Conservation (phyloP, 2,888 invertebrate species). For the Pardosa pseudoannulata region DNA sequence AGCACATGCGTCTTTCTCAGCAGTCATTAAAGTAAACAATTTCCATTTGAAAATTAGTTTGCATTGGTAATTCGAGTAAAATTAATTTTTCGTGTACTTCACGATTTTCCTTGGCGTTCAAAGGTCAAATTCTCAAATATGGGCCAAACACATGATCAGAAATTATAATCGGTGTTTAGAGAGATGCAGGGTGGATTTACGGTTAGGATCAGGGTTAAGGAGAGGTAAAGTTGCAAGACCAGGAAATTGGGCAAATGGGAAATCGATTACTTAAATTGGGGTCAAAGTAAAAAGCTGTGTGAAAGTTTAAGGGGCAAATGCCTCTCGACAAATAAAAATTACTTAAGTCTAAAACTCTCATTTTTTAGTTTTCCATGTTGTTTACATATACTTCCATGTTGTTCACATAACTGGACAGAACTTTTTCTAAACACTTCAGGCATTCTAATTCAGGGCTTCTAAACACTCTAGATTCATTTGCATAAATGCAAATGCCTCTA, state of each 20-base stretch:
- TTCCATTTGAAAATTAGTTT: too few relatives aligned
- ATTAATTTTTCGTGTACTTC: too few relatives aligned
- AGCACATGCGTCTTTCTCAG: too few relatives aligned
- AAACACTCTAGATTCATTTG: too few relatives aligned
- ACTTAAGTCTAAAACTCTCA: too few relatives aligned
- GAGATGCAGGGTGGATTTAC: not conserved
- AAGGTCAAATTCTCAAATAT: not conserved
- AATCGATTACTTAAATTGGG: constrained; percentile 9
- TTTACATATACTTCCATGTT: too few relatives aligned
- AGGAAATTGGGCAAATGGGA: not conserved
- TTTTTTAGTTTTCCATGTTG: too few relatives aligned
- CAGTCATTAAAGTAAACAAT: too few relatives aligned
- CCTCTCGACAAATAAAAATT: not conserved
- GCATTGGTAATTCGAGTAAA: too few relatives aligned
- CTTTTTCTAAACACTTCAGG: too few relatives aligned
- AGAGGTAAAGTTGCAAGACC: not conserved
- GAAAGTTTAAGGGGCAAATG: not conserved
- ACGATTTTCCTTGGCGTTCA: not conserved
- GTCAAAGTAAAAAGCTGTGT: not conserved
- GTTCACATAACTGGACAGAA: too few relatives aligned
- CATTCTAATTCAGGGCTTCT: too few relatives aligned
- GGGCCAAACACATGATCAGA: not conserved
- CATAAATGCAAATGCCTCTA: not conserved
- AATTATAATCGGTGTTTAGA: not conserved
- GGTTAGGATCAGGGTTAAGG: not conserved